Evolutionary conservation across 2,888 invertebrate genomes (phyloP).

Genomic region (Hirudinaria manillensis): DNA sequence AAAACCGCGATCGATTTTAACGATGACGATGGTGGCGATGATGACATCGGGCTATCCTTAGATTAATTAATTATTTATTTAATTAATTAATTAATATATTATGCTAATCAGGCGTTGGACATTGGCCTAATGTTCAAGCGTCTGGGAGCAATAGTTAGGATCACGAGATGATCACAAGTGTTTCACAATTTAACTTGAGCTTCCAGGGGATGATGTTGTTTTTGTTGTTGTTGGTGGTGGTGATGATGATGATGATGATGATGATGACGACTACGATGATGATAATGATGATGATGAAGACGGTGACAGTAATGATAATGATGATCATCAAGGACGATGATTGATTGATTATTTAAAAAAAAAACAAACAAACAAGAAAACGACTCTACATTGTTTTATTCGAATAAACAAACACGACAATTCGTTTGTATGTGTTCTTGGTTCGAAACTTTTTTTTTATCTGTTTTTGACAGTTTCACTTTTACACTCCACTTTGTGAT

Average conservation of each 20-base stretch:
- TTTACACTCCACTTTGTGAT: no score
- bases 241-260: constrained; percentile 31
- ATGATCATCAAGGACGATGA: no score
- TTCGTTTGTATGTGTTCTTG: not conserved
- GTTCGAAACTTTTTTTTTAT: not conserved
- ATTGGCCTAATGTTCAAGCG: no score
- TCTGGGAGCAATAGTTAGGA: no score
- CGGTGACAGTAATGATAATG: constrained; percentile 22
- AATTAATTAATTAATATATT: no score
- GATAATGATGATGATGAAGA: constrained; percentile 28
- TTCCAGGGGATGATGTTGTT: constrained; percentile 13
- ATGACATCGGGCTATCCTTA: no score
- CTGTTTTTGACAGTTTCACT: not conserved
- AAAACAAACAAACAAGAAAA: not conserved
- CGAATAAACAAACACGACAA: not conserved
- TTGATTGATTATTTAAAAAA: constrained; percentile 2
- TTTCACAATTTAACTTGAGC: no score
- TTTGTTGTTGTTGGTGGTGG: constrained; percentile 13
- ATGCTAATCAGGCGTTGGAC: no score
- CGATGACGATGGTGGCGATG: no score
- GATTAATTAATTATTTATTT: no score
- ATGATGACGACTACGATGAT: constrained; percentile 25
- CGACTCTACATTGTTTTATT: not conserved
- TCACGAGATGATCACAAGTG: no score
- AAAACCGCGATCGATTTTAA: no score